Percentiles rank a stretch among this genome's conserved stretches.
These are phyloP conservation scores for Apaloderma vittatum DNA, from an alignment of 2,113 vertebrate species.

Conservation along the genomic window DNA sequence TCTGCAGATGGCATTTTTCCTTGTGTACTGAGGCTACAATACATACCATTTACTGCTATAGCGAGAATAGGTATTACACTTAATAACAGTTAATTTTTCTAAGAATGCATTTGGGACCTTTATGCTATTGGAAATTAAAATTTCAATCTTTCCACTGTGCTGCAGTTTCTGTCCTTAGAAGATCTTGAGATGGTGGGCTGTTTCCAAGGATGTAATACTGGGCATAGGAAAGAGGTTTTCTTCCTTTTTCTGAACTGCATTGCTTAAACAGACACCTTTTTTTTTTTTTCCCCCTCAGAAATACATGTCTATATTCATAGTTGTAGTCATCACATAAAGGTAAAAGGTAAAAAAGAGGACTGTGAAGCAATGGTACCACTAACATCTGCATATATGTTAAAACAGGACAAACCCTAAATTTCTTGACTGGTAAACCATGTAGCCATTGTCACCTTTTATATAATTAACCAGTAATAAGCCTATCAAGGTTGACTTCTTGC, in stretches of 20 bases:
- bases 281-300: not conserved
- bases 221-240: not conserved
- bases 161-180: constrained; percentile 7
- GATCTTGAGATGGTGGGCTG: not conserved
- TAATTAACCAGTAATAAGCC: not conserved
- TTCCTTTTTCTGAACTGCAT: not conserved
- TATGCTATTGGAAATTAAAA: not conserved
- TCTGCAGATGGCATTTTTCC: not conserved
- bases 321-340: not conserved
- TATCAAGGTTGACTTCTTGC: not conserved
- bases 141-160: not conserved
- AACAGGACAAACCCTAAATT: not conserved
- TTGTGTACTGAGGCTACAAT: not conserved
- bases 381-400: not conserved
- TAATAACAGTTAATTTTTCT: not conserved
- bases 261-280: not conserved
- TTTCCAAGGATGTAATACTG: not conserved
- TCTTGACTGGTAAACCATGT: accelerated
- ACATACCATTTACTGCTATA: not conserved
- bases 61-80: not conserved
- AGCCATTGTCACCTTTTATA: not conserved
- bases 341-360: not conserved
- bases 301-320: not conserved
- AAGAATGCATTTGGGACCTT: not conserved
- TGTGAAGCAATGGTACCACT: not conserved